Conservation (phyloP, 2,888 invertebrate genomes). For the Ernsta delagoae region DNA sequence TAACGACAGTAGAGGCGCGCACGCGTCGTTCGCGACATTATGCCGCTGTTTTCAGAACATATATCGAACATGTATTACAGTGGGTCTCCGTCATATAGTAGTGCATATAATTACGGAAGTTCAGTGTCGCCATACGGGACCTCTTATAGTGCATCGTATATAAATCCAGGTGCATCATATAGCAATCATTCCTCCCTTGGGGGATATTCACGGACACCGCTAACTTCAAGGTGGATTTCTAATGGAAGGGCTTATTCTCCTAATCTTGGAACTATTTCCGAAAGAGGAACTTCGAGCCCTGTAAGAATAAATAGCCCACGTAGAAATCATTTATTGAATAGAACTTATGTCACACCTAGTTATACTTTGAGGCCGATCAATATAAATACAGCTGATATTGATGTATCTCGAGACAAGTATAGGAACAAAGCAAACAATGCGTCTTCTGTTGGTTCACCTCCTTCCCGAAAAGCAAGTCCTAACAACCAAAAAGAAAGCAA, state of each 20-base stretch:
- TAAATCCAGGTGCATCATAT: conserved; percentile 77
- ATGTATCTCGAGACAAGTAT: conserved; percentile 90
- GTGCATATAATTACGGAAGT: conserved; percentile 76
- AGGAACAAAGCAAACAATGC: conserved; percentile 60
- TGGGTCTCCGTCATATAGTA: conserved; percentile 77
- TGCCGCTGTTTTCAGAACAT: conserved; percentile 89
- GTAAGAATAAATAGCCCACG: conserved; percentile 74
- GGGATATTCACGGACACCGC: conserved; percentile 82
- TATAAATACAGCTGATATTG: conserved; percentile 94
- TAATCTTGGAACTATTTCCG: conserved; percentile 89
- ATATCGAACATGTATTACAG: conserved; percentile 86
- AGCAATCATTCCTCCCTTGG: conserved; percentile 79
- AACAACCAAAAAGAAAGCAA: conserved; percentile 63
- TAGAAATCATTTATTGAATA: conserved; percentile 78
- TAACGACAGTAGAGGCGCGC: conserved; percentile 49
- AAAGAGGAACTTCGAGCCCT: conserved; percentile 67
- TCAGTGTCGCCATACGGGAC: conserved; percentile 67
- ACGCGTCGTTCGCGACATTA: conserved; percentile 54
- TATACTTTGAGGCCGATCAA: conserved; percentile 87
- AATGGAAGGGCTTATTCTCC: conserved; percentile 87
- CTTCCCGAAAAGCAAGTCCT: conserved; percentile 52
- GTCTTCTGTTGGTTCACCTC: conserved; percentile 43
- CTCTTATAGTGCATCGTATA: conserved; percentile 79
- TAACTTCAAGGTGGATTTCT: conserved; percentile 69
- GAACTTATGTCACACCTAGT: conserved; percentile 71